Conservation (phyloP, 2,113 vertebrate genomes). For the Psittacara wagleri region DNA sequence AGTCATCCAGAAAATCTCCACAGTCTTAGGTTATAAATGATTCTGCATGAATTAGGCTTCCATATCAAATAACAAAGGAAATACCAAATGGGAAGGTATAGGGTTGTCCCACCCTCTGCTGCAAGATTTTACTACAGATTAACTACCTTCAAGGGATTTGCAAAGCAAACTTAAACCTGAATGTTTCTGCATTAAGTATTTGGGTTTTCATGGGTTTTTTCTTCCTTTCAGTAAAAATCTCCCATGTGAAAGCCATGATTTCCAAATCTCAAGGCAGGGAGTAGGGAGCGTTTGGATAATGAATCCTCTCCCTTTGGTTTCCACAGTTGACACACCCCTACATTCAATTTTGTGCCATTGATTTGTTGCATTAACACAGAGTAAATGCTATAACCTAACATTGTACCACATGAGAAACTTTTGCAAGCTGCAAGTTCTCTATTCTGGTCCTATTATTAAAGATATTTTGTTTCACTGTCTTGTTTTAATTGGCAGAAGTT, state of each 20-base stretch:
- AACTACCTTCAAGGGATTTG: conserved; percentile 8
- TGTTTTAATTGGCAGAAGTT: conserved; percentile 50
- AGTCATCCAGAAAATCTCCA: not conserved
- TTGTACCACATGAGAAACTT: not conserved
- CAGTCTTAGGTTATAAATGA: conserved; percentile 22
- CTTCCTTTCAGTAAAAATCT: conserved; percentile 4
- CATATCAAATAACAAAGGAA: conserved; percentile 37
- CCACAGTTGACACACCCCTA: not conserved
- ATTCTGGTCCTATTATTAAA: conserved; percentile 54
- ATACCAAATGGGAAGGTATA: conserved; percentile 29
- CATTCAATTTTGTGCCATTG: not conserved
- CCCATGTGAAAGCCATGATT: not conserved
- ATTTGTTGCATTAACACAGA: not conserved
- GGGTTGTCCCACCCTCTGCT: not conserved
- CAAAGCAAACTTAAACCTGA: not conserved
- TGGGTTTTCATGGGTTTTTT: not conserved
- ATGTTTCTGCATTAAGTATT: not conserved
- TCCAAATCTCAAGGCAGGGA: not conserved
- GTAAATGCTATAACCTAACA: not conserved
- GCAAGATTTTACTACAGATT: conserved; percentile 27
- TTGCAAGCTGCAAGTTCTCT: conserved; percentile 17
- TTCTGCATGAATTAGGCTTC: conserved; percentile 5
- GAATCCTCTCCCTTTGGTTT: not conserved
- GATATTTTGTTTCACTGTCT: conserved; percentile 46
- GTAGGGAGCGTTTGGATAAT: not conserved